Evolutionary conservation across 2,797 vertebrate species (phyloP), one percentile per base, ranked within the genome.

Genomic region (Manis pentadactyla): DNA sequence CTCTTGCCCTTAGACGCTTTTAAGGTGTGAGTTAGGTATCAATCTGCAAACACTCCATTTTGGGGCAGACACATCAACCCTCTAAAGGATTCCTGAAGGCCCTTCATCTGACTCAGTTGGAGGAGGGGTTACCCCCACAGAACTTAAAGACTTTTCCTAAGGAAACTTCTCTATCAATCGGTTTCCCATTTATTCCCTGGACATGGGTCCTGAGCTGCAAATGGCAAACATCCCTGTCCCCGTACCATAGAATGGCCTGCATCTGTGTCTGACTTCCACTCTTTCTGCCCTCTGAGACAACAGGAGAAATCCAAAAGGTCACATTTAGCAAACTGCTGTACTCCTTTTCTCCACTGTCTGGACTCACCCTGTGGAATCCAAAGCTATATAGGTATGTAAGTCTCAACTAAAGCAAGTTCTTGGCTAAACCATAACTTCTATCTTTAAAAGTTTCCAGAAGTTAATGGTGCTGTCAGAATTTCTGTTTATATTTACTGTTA

Each of bases 401-500:
- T 64, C 42, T 34, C n/a, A 69, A 31, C 25, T 61, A 69, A 86
- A 75, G 34, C 7, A 90, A 57, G 42, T 82, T 82, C 14, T 21
- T 31, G 29, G 51, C 59, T 94, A 46, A 66, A 51, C 3, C 4
- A 23, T 7, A 92, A 79, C 53, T 53, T 66, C 11, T 81, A 37
- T 15, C 8, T 68, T 81, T 34, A 92, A 39, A 85, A 83, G 7
- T 81, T 73, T 64, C 68, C 12, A 25, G 23, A 74, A 77, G 14
- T 77, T 46, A 63, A 63, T 27, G 39, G 11, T 64, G 19, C 12
- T 83, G 6, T 77, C 31, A 51, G 3, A 79, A 78, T 64, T 74
- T 96, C 10, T 92, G 15, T 85, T 66, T 63, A 19, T 55, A 69
- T 25, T 77, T 55, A 29, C 46, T 57, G 85, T 73, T 11, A 11